Conservation (phyloP, 2,113 vertebrate species). For the Benitochromis conjunctus region DNA sequence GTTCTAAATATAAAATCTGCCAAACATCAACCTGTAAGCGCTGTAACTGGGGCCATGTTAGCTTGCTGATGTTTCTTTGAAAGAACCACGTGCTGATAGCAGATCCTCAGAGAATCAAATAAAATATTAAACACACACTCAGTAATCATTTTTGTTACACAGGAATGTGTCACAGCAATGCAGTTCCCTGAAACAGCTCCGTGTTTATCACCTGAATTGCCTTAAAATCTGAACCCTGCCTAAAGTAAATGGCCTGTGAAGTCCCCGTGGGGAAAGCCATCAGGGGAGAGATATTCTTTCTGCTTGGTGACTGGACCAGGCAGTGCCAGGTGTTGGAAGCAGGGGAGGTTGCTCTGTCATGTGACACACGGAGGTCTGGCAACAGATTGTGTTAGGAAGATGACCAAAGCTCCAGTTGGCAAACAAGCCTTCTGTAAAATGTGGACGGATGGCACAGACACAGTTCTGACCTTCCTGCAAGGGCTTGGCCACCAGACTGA, state of each 20-base stretch:
- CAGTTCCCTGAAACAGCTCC: neutral
- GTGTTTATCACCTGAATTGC: conserved; percentile 10
- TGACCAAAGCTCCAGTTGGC: conserved; percentile 28
- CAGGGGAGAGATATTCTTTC: conserved; percentile 17
- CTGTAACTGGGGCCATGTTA: neutral
- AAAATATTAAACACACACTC: neutral
- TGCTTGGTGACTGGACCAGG: conserved; percentile 15
- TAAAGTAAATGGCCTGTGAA: conserved; percentile 29
- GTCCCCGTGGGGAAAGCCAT: neutral
- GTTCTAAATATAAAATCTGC: neutral
- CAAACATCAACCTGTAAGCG: neutral
- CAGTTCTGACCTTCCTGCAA: conserved; percentile 63
- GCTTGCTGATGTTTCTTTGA: neutral
- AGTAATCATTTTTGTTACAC: neutral
- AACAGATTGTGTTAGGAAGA: conserved; percentile 11
- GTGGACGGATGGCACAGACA: conserved; percentile 21
- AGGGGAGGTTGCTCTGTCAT: conserved; percentile 25
- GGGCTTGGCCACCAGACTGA: conserved; percentile 47
- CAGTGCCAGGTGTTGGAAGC: conserved; percentile 45
- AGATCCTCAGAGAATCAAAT: neutral
- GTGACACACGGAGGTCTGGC: conserved; percentile 38
- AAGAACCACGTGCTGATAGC: neutral
- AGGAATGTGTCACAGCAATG: neutral
- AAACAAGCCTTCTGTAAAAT: neutral
- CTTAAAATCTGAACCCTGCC: neutral